Conservation (phyloP, 2,113 vertebrate genomes). For the Neopipo cinnamomea region DNA sequence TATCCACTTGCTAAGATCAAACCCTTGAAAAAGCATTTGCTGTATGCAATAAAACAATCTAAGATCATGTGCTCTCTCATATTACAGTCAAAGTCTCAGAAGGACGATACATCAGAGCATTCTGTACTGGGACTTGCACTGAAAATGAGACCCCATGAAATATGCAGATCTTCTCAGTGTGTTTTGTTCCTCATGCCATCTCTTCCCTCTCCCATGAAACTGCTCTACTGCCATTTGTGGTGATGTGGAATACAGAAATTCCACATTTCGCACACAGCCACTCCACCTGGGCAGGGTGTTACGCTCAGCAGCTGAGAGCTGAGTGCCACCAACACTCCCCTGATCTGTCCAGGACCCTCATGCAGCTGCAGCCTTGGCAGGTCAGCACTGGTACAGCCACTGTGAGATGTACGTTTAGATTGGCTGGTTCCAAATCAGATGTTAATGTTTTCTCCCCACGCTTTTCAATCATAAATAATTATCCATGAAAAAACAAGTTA, state of each 20-base stretch:
- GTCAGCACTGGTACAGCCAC: neutral
- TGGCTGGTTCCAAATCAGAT: neutral
- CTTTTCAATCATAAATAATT: slow-evolving; percentile 33
- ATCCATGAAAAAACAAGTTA: neutral
- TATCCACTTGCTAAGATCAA: neutral
- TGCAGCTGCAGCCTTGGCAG: slow-evolving; percentile 16
- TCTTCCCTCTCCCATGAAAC: neutral
- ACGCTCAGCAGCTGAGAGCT: slow-evolving; percentile 35
- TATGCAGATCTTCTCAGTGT: neutral
- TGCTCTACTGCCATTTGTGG: neutral
- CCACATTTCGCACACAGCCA: neutral
- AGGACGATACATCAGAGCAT: neutral
- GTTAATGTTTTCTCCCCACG: rapidly evolving
- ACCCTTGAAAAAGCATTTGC: neutral
- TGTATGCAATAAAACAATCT: neutral
- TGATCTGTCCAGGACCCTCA: slow-evolving; percentile 37
- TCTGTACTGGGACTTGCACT: neutral
- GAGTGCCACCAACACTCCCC: slow-evolving; percentile 12
- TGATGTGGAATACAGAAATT: neutral
- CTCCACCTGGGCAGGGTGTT: neutral
- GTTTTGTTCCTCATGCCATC: neutral
- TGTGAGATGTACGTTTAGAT: neutral
- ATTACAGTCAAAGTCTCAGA: neutral
- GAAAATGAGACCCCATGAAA: neutral
- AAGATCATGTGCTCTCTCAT: neutral